phyloP scores from a whole-genome alignment of 2,797 vertebrate species.

The Amphiprion clarkii region DNA sequence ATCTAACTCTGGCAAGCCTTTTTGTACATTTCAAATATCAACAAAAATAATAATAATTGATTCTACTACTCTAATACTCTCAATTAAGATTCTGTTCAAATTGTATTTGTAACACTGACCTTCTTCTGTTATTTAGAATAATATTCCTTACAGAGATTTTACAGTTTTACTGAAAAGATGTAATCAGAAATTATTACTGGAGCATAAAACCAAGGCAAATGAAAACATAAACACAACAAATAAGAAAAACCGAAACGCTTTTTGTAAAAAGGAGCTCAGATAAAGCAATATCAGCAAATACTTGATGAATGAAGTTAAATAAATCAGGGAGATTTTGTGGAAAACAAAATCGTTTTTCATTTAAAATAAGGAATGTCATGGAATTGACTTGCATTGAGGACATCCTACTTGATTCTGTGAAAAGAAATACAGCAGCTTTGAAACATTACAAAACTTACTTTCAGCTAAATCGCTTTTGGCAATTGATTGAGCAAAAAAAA shows the following conservation, averaged over 20 bases:
- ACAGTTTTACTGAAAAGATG: too few species aligned
- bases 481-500: not conserved
- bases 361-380: not conserved
- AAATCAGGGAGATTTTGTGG: not conserved
- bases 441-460: not conserved
- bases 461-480: not conserved
- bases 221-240: not conserved
- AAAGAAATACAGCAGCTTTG: not conserved
- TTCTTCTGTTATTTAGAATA: too few species aligned
- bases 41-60: not conserved
- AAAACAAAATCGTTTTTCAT: not conserved
- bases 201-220: not conserved
- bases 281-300: too few species aligned
- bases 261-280: too few species aligned
- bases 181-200: not conserved
- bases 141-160: too few species aligned
- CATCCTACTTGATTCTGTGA: not conserved
- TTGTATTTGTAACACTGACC: too few species aligned
- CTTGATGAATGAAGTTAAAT: too few species aligned
- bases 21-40: not conserved
- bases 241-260: too few species aligned
- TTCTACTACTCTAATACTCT: too few species aligned
- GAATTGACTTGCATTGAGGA: not conserved
- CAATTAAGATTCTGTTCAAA: not conserved
- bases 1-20: not conserved